phyloP scores from a whole-genome alignment of 53 echinoderm and acorn worm species.

The Crossaster papposus region DNA sequence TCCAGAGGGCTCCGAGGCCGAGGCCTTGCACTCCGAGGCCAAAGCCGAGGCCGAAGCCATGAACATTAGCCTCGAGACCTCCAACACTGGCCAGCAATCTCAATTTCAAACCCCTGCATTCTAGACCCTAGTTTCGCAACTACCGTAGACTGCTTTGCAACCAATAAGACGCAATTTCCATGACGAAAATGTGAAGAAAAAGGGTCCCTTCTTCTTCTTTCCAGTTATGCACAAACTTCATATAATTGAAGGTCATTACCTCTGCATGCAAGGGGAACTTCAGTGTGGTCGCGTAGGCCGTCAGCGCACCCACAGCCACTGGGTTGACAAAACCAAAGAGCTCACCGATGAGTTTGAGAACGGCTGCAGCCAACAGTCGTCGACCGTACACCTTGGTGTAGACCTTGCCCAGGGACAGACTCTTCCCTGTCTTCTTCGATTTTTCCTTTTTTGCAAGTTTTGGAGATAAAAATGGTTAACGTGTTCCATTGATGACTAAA shows the following conservation, averaged over 20 bases:
- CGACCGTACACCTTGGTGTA: conserved; percentile 69
- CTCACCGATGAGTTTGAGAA: conserved; percentile 71
- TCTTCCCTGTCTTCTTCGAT: conserved; percentile 53
- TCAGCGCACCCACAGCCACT: conserved; percentile 52
- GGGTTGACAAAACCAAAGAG: conserved; percentile 54
- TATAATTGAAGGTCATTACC: background rate
- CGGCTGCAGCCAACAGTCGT: conserved; percentile 65
- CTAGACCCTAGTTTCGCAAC: too few species aligned
- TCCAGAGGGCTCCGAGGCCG: too few species aligned
- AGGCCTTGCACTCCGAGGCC: too few species aligned
- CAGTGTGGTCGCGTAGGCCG: conserved; percentile 37
- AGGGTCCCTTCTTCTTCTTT: too few species aligned
- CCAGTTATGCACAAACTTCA: too few species aligned
- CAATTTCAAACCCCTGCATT: too few species aligned
- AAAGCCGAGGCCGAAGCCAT: too few species aligned
- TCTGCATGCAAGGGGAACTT: conserved; percentile 14
- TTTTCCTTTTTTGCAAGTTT: conserved; percentile 30
- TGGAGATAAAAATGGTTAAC: background rate
- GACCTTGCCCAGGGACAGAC: conserved; percentile 58
- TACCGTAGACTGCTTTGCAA: too few species aligned
- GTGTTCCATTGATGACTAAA: background rate
- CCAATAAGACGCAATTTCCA: too few species aligned
- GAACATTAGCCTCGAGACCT: too few species aligned
- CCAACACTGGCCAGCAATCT: too few species aligned
- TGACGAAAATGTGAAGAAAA: too few species aligned